phyloP scores from a whole-genome alignment of 2,113 vertebrate genomes.

The Oxygymnocypris stewartii region DNA sequence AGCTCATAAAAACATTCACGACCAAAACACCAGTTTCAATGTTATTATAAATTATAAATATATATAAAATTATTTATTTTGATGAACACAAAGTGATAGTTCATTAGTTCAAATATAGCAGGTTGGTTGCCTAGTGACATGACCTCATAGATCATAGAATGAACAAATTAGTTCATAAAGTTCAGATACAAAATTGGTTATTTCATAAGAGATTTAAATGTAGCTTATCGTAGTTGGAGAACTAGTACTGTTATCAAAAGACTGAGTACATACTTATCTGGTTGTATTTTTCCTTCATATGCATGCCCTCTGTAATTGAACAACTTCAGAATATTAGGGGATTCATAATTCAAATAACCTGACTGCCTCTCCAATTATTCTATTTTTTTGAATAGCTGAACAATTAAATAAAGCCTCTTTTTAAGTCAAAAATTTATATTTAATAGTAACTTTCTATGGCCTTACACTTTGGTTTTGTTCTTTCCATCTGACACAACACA shows the following conservation, averaged over 20 bases:
- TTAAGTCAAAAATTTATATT: neutral
- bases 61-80: neutral
- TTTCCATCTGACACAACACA: conserved; percentile 12
- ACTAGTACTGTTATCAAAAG: neutral
- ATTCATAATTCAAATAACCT: neutral
- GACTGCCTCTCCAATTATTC: neutral
- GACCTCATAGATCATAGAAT: neutral
- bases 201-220: neutral
- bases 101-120: neutral
- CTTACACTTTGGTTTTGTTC: neutral
- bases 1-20: no score
- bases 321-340: neutral
- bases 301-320: neutral
- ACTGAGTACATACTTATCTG: neutral
- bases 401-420: neutral
- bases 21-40: no score
- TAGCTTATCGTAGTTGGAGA: neutral
- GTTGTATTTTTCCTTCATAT: neutral
- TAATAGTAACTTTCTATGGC: neutral
- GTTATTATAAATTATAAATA: neutral
- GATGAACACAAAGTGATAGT: neutral
- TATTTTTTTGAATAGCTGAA: neutral
- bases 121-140: neutral
- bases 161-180: neutral
- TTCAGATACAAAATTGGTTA: neutral